Conservation (phyloP, 1,140 invertebrate species). For the Apis cerana region DNA sequence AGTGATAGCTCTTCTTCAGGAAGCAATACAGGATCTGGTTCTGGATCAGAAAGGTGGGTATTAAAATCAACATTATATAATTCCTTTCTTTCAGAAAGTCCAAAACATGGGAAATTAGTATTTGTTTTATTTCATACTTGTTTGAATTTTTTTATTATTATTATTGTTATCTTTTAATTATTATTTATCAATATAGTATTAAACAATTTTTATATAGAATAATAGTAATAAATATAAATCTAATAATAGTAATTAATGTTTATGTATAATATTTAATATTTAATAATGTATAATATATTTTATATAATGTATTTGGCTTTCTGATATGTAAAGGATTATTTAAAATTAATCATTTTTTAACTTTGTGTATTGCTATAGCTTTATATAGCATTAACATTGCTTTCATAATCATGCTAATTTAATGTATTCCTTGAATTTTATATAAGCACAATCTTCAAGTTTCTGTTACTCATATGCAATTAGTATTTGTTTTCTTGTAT, state of each 20-base stretch:
- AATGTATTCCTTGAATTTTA: slow-evolving; percentile 50
- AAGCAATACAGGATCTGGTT: slow-evolving; percentile 82
- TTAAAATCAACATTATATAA: slow-evolving; percentile 11
- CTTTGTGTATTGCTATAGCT: slow-evolving; percentile 65
- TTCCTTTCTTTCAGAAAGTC: slow-evolving; percentile 43
- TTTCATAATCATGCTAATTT: slow-evolving; percentile 64
- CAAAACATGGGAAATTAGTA: slow-evolving; percentile 19
- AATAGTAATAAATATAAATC: neutral
- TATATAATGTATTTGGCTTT: slow-evolving; percentile 51
- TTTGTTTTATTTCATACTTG: neutral
- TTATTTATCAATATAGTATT: slow-evolving; percentile 2
- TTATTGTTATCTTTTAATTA: too few relatives aligned
- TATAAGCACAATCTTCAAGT: slow-evolving; percentile 53
- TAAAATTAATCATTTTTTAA: slow-evolving; percentile 48
- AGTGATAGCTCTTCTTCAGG: slow-evolving; percentile 84
- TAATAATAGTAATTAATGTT: slow-evolving; percentile 4
- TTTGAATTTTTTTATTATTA: neutral
- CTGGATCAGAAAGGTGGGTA: slow-evolving; percentile 84
- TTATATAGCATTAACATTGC: slow-evolving; percentile 66
- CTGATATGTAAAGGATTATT: slow-evolving; percentile 44
- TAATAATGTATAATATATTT: neutral
- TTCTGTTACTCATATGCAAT: slow-evolving; percentile 35
- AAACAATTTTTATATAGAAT: slow-evolving; percentile 9
- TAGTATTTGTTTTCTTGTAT: slow-evolving; percentile 41
- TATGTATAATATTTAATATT: slow-evolving; percentile 1